Evolutionary conservation across 2,113 vertebrate genomes (phyloP).

Genomic region (Vidua macroura): DNA sequence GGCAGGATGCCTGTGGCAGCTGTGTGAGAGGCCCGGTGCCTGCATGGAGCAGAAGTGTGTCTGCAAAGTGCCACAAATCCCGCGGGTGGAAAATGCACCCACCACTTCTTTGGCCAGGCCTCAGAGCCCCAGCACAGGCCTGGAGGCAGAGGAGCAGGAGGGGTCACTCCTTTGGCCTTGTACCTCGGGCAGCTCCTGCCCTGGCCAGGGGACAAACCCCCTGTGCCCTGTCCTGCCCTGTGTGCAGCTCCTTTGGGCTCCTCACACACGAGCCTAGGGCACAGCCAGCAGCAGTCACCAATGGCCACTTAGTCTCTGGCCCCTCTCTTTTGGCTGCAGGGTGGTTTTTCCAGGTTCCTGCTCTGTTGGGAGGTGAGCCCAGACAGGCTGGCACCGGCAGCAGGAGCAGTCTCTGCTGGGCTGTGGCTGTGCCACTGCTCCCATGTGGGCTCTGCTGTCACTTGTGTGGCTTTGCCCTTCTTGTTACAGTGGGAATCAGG

Average conservation of each 20-base stretch:
- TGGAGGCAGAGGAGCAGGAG: background rate
- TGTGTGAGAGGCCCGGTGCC: background rate
- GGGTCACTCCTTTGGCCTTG: background rate
- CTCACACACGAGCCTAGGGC: background rate
- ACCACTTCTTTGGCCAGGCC: rapidly evolving
- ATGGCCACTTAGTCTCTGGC: background rate
- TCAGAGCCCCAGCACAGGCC: background rate
- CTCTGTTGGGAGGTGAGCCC: background rate
- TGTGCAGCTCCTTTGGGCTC: background rate
- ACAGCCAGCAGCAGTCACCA: background rate
- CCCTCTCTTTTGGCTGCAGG: background rate
- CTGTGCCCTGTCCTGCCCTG: background rate
- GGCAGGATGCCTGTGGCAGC: background rate
- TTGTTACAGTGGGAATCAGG: background rate
- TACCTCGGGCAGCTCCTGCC: background rate
- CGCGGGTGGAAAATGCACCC: rapidly evolving
- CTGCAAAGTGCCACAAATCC: background rate
- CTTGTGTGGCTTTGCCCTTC: constrained; percentile 27
- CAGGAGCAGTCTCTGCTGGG: background rate
- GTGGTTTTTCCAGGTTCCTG: background rate
- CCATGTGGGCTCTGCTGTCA: background rate
- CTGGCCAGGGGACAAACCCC: background rate
- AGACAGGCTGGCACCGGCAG: background rate
- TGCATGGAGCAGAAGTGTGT: background rate
- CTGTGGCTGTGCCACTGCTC: background rate